Conservation (phyloP, 64 coral and sea anemone species). For the Stylophora pistillata region DNA sequence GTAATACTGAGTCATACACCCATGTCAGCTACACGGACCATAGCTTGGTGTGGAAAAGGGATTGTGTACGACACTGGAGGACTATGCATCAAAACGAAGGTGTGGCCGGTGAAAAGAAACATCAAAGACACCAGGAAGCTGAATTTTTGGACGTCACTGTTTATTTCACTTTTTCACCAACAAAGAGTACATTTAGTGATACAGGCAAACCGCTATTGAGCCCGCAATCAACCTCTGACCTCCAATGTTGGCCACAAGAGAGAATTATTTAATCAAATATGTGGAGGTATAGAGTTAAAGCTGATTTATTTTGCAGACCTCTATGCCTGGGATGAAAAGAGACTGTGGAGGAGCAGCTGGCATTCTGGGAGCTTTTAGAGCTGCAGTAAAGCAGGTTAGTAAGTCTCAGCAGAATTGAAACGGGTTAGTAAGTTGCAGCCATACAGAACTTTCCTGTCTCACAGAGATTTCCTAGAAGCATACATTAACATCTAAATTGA, state of each 20-base stretch:
- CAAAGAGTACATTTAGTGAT: too few relatives aligned
- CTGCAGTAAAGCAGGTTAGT: slow-evolving; percentile 87
- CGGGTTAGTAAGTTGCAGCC: slow-evolving; percentile 35
- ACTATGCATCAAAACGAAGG: slow-evolving; percentile 92
- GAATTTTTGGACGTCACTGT: too few relatives aligned
- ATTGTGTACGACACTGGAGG: slow-evolving; percentile 99
- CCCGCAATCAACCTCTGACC: too few relatives aligned
- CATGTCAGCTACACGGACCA: slow-evolving; percentile 65
- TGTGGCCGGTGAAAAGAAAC: background rate
- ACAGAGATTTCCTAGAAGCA: too few relatives aligned
- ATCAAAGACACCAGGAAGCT: background rate
- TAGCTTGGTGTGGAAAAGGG: slow-evolving; percentile 96
- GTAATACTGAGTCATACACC: slow-evolving; percentile 92
- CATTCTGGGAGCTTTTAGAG: slow-evolving; percentile 91
- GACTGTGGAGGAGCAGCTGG: slow-evolving; percentile 97
- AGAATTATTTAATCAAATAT: background rate
- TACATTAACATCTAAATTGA: too few relatives aligned
- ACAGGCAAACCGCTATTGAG: too few relatives aligned
- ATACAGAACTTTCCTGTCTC: too few relatives aligned
- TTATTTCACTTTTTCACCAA: too few relatives aligned
- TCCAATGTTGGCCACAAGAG: too few relatives aligned
- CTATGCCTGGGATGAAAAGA: slow-evolving; percentile 97
- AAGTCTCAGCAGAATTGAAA: too few relatives aligned
- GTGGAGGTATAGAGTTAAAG: background rate
- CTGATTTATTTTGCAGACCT: slow-evolving; percentile 48